Conservation (phyloP, 2,797 vertebrate genomes). For the Erethizon dorsatum region DNA sequence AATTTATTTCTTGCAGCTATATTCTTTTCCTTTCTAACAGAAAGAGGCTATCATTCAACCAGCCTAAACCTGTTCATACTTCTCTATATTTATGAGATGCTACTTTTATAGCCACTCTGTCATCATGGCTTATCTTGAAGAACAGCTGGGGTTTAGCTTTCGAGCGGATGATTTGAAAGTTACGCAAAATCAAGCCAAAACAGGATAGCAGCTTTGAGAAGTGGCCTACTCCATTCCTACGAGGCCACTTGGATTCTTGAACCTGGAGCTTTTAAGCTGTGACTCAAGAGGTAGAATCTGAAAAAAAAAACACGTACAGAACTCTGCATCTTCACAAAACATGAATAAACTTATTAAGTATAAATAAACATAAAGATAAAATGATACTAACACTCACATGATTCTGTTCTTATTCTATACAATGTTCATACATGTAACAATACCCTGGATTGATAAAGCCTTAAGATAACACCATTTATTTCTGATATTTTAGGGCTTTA, state of each 20-base stretch:
- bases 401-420: constrained; percentile 16
- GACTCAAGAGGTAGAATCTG: constrained; percentile 4
- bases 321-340: constrained; percentile 10
- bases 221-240: background rate
- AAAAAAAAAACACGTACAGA: background rate
- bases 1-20: background rate
- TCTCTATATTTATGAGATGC: constrained; percentile 3
- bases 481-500: constrained; percentile 52
- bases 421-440: background rate
- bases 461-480: constrained; percentile 42
- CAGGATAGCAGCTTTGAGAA: background rate
- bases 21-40: constrained; percentile 16
- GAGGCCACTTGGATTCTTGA: background rate
- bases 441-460: background rate
- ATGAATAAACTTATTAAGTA: constrained; percentile 1
- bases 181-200: constrained; percentile 58
- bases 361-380: constrained; percentile 63
- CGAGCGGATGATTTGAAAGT: constrained; percentile 55
- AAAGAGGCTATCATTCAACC: background rate
- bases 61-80: background rate
- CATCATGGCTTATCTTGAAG: constrained; percentile 42
- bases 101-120: constrained; percentile 12
- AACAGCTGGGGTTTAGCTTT: constrained; percentile 46
- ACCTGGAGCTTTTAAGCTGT: constrained; percentile 4
- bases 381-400: constrained; percentile 30